Evolutionary conservation across 2,113 vertebrate species (phyloP).

Genomic region (Malurus alboscapulatus): DNA sequence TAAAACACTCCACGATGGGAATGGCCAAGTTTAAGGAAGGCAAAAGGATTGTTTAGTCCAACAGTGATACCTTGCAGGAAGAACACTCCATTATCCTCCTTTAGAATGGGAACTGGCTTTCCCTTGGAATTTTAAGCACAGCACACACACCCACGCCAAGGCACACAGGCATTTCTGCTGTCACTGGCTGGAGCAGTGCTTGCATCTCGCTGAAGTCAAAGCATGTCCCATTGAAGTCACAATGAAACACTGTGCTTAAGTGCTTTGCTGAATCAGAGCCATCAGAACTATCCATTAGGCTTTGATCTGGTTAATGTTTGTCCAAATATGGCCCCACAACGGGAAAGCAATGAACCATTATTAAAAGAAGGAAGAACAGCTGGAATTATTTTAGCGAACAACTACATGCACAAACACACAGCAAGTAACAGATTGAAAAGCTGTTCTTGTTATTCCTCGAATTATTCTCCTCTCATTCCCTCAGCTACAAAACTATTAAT

Average conservation of each 20-base stretch:
- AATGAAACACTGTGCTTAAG: slow-evolving; percentile 53
- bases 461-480: slow-evolving; percentile 16
- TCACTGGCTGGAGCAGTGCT: not conserved
- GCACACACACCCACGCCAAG: not conserved
- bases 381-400: slow-evolving; percentile 57
- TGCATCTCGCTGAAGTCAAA: slow-evolving; percentile 5
- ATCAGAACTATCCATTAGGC: slow-evolving; percentile 62
- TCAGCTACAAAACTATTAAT: slow-evolving; percentile 5
- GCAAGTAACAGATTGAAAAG: not conserved
- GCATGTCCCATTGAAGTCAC: slow-evolving; percentile 48
- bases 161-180: not conserved
- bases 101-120: not conserved
- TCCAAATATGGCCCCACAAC: slow-evolving; percentile 54
- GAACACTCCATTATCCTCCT: not conserved
- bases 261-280: slow-evolving; percentile 66
- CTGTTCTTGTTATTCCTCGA: not conserved
- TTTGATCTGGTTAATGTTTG: slow-evolving; percentile 72
- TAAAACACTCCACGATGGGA: not conserved
- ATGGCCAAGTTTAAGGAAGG: not conserved
- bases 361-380: slow-evolving; percentile 64
- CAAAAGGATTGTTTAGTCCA: not conserved
- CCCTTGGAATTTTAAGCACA: not conserved
- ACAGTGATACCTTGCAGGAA: not conserved
- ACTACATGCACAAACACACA: slow-evolving; percentile 47
- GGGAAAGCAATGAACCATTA: slow-evolving; percentile 56